Conservation (phyloP, 1,140 invertebrate species). For the Brachionus sp. region DNA sequence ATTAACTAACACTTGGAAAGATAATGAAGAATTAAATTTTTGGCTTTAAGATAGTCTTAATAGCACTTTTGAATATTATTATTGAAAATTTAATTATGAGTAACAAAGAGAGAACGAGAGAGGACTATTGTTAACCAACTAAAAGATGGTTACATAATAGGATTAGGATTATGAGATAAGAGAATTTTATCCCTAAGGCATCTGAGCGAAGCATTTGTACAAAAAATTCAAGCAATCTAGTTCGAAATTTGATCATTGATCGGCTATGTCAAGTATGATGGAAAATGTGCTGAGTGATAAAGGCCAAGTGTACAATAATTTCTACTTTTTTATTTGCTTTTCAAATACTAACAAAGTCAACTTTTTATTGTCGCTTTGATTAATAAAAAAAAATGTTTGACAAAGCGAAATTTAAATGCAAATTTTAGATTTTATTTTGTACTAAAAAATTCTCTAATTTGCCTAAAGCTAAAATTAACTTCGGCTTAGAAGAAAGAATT, state of each 20-base stretch:
- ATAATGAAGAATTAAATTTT: background rate
- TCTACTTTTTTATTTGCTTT: conserved; percentile 2
- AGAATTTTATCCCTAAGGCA: background rate
- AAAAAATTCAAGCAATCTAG: background rate
- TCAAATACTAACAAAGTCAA: background rate
- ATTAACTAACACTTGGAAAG: background rate
- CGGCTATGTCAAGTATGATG: background rate
- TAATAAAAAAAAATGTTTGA: background rate
- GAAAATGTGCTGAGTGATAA: conserved; percentile 6
- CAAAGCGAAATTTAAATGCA: conserved; percentile 12
- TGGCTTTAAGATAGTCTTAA: background rate
- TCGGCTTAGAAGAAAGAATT: background rate
- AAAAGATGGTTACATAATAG: background rate
- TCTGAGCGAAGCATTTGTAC: background rate
- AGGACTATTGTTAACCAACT: background rate
- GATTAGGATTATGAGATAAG: background rate
- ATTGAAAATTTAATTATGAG: background rate
- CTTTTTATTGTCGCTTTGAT: background rate
- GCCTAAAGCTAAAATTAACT: background rate
- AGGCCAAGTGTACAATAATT: background rate
- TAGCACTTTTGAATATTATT: background rate
- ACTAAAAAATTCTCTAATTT: conserved; percentile 1
- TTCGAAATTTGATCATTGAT: conserved; percentile 9
- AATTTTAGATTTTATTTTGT: background rate
- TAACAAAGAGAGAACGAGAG: background rate